Evolutionary conservation across 2,797 vertebrate species (phyloP).

Genomic region (Erithacus rubecula): DNA sequence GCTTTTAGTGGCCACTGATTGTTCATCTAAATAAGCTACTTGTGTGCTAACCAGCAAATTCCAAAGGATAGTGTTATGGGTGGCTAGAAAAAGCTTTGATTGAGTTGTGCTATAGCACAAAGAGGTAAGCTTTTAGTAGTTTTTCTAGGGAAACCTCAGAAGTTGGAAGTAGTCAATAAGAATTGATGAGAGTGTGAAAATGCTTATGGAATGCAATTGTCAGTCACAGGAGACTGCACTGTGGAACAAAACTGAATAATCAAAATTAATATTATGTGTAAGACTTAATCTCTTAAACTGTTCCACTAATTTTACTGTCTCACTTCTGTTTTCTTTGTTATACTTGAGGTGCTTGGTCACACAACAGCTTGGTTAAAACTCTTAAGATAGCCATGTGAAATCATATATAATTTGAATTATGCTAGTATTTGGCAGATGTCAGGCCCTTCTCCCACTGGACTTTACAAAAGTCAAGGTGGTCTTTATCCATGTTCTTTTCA

Average conservation of each 20-base stretch:
- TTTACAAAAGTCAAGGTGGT: not conserved
- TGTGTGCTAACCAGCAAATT: not conserved
- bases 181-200: not conserved
- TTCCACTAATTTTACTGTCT: not conserved
- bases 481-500: not conserved
- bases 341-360: not conserved
- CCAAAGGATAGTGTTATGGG: not conserved
- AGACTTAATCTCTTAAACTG: not conserved
- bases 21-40: not conserved
- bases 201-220: accelerated
- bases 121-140: not conserved
- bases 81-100: not conserved
- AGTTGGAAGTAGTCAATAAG: not conserved
- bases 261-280: not conserved
- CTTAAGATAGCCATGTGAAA: not conserved
- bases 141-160: not conserved
- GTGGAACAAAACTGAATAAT: not conserved
- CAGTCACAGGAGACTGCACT: not conserved
- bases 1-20: not conserved
- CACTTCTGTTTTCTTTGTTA: not conserved
- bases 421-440: not conserved
- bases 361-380: not conserved
- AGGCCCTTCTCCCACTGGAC: not conserved
- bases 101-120: not conserved
- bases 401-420: not conserved